Evolutionary conservation across 2,888 invertebrate genomes (phyloP), one percentile per base, ranked within the genome.

Genomic region (Phalangium opilio): DNA sequence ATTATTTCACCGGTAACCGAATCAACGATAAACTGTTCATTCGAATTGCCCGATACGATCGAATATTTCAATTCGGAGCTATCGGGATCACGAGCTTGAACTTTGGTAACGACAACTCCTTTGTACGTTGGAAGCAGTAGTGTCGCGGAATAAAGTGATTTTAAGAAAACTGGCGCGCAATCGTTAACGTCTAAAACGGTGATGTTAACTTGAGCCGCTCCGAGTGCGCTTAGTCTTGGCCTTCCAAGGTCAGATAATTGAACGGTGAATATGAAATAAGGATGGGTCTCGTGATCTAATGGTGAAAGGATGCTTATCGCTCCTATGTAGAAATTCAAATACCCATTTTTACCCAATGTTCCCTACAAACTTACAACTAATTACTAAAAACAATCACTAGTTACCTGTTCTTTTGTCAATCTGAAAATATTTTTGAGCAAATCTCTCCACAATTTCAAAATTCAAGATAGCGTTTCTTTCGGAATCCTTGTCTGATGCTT

Each of bases 121-220:
- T 75, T 73, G 62, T 82, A 83, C 0, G 87, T 85, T 15, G 91
- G 91, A 55, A 86, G 66, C 50, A 85, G 70, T 43, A 91, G 68
- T 0, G 80, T 81, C 1, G 81, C 77, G 59, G 81, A 79, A 66
- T 86, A 85, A 45, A 75, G 68, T 12, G 74, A 63, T 49, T 75
- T 73, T 8, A 74, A 67, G 67, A 93, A 91, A 45, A 72, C 69
- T 3, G 91, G 91, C n/a, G 87, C 78, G 58, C 85, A 84, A 64
- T 91, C 90, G 68, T 93, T 90, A 5, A 86, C 79, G 67, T 90
- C 86, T 43, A 59, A 72, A 27, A 93, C 78, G 48, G 71, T 69
- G 20, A 95, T 82, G 53, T 74, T 70, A 12, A 96, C 87, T 51
- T 73, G 74, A 0, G 91, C 89, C 11, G 78, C 77, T 47, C 77